Base-by-base conservation (phyloP, 2,113 vertebrate genomes). In the Tenrec ecaudatus region DNA sequence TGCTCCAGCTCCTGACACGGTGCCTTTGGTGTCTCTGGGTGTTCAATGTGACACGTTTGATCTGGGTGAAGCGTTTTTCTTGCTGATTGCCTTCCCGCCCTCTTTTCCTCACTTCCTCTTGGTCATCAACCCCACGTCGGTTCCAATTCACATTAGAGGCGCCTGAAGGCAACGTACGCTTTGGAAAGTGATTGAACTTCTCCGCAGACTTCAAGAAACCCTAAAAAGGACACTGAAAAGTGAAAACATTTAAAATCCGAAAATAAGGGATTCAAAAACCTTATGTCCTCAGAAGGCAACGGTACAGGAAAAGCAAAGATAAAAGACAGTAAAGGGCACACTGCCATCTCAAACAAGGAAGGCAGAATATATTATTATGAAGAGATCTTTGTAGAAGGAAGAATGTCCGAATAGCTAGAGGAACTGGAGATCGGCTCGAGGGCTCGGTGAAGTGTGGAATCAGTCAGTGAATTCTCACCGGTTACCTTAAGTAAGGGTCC, bases 341-440 rank as follows among this genome's bases (percentile, higher is more conserved):
- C 31, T 86, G 96, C 96, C 96, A 96, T 88, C 76, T 80, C 75
- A 95, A 97, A 95, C 88, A 96, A 79, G 89, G 88, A 53, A 85
- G 75, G 90, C 68, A 82, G 82, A 92, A 53, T 89, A 76, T 36
- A 43, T 71, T n/a, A 57, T 6, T 58, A 29, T 87, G 86, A 90
- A 89, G 89, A 40, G 68, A n/a, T 58, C 94, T 95, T 93, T 87
- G 81, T 75, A 17, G 71, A 90, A 75, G 57, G 40, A 71, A 64
- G 57, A 83, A 53, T 73, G 19, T 79, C 31, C 17, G 33, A 36
- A 85, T 14, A 76, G n/a, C 82, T 14, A 76, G n/a, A 75, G 3
- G 47, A 20, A 15, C 10, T 17, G 1, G n/a, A 77, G 69, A 77
- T 60, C 33, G 38, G 22, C n/a, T 58, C 3, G 31, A 66, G 84